phyloP scores from a whole-genome alignment of 1,140 invertebrate species.

The Lutraria rhynchaena region DNA sequence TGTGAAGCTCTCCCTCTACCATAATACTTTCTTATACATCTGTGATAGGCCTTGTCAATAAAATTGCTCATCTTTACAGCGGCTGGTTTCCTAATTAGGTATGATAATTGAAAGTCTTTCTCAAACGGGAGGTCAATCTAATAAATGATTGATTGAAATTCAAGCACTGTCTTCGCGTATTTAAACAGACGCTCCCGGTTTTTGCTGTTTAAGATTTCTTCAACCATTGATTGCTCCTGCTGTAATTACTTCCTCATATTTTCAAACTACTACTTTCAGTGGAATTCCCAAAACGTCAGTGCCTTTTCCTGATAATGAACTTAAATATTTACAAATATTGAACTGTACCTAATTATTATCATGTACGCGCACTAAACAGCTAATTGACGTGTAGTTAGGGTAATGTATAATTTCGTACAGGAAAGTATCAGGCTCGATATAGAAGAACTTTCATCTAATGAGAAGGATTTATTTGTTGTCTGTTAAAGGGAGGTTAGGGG shows the following conservation, averaged over 20 bases:
- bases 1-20: neutral
- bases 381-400: slow-evolving; percentile 14
- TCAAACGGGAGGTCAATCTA: slow-evolving; percentile 14
- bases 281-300: no score
- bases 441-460: slow-evolving; percentile 10
- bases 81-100: slow-evolving; percentile 18
- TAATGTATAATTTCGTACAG: slow-evolving; percentile 34
- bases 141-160: slow-evolving; percentile 22
- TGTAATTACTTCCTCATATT: no score
- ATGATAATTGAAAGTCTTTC: slow-evolving; percentile 19
- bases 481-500: neutral
- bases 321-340: slow-evolving; percentile 56
- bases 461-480: neutral
- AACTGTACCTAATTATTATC: slow-evolving; percentile 19
- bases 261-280: no score
- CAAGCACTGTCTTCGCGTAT: neutral
- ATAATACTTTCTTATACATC: slow-evolving; percentile 30
- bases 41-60: slow-evolving; percentile 8
- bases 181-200: no score
- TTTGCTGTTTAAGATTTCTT: no score
- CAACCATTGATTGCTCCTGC: no score
- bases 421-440: neutral
- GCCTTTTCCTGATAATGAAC: neutral
- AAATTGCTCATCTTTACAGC: neutral
- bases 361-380: neutral